phyloP scores from a whole-genome alignment of 2,797 vertebrate species.

The Neosalanx taihuensis region DNA sequence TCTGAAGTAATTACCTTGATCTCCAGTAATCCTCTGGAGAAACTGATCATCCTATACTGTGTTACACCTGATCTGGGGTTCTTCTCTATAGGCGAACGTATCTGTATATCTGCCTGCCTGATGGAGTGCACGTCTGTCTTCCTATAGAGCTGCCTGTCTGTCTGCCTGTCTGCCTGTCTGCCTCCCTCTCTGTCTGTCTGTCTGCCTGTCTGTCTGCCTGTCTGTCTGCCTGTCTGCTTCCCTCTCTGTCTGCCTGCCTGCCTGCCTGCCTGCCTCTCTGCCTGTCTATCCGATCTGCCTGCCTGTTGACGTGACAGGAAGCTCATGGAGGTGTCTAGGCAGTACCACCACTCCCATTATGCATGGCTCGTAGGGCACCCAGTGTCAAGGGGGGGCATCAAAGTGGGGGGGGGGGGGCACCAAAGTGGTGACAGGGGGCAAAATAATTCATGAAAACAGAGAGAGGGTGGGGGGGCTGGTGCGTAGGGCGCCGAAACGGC shows the following conservation, averaged over 20 bases:
- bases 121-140: neutral
- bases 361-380: too few relatives aligned
- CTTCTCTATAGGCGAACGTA: neutral
- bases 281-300: neutral
- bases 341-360: too few relatives aligned
- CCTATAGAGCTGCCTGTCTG: neutral
- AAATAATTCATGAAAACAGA: too few relatives aligned
- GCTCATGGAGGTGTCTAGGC: too few relatives aligned
- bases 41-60: neutral
- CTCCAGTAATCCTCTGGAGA: constrained; percentile 1
- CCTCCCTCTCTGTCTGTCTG: neutral
- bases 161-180: neutral
- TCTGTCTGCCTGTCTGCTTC: constrained; percentile 9
- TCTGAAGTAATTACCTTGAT: constrained; percentile 17
- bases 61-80: neutral
- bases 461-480: too few relatives aligned
- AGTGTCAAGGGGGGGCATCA: too few relatives aligned
- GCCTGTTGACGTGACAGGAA: neutral
- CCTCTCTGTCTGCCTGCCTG: constrained; percentile 3
- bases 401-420: too few relatives aligned
- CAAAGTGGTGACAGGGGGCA: too few relatives aligned
- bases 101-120: neutral
- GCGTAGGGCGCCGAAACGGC: too few relatives aligned
- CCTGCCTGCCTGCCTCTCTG: neutral
- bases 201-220: neutral